phyloP scores from a whole-genome alignment of 2,113 vertebrate species.

The Nothoprocta perdicaria region DNA sequence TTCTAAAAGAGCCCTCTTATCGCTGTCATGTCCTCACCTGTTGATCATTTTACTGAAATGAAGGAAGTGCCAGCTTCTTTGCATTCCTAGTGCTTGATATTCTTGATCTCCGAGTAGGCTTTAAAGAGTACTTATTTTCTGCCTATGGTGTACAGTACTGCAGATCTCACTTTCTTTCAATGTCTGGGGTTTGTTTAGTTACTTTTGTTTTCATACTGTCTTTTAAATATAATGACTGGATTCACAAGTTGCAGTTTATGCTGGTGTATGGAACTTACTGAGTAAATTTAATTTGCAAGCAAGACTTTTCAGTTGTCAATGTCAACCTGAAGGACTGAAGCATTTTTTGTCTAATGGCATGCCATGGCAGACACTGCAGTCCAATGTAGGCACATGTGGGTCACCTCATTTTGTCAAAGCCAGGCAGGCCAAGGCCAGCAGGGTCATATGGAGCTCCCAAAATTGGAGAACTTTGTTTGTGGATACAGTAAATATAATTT shows the following conservation, averaged over 20 bases:
- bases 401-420: background rate
- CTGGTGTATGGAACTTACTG: conserved; percentile 1
- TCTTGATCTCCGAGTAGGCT: background rate
- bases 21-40: background rate
- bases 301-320: background rate
- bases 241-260: background rate
- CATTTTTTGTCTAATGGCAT: background rate
- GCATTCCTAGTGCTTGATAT: background rate
- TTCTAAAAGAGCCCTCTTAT: background rate
- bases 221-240: background rate
- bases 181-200: background rate
- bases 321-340: background rate
- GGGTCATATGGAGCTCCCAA: background rate
- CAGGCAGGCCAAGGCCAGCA: background rate
- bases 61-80: background rate
- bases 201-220: background rate
- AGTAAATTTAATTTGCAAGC: background rate
- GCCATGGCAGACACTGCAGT: background rate
- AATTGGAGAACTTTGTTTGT: background rate
- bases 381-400: rapidly evolving
- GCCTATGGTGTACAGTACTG: background rate
- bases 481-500: background rate
- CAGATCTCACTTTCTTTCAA: background rate
- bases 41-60: conserved; percentile 1
- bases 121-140: background rate